Evolutionary conservation across 2,888 invertebrate genomes (phyloP).

Genomic region (Drosophila paracracens): DNA sequence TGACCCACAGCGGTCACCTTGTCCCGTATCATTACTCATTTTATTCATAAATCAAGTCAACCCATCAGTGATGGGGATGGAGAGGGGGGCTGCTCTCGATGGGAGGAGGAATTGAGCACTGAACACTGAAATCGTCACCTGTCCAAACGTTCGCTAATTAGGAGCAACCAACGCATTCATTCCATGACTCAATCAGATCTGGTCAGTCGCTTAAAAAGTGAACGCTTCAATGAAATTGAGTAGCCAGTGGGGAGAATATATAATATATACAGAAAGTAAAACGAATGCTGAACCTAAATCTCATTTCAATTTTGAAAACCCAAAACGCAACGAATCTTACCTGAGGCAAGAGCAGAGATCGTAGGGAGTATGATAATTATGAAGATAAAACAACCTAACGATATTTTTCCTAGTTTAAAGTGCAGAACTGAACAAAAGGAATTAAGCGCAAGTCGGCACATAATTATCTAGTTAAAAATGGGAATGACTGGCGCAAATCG

Average conservation of each 20-base stretch:
- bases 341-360: background rate
- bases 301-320: background rate
- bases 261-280: background rate
- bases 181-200: background rate
- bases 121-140: conserved; percentile 42
- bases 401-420: background rate
- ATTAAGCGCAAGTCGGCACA: too few species aligned
- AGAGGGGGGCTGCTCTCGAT: background rate
- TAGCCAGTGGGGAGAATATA: background rate
- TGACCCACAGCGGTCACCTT: conserved; percentile 39
- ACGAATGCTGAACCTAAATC: background rate
- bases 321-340: background rate
- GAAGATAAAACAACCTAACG: background rate
- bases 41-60: conserved; percentile 38
- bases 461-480: background rate
- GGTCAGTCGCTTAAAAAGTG: conserved; percentile 1
- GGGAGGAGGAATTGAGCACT: background rate
- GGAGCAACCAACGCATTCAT: conserved; percentile 40
- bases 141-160: conserved; percentile 57
- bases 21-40: conserved; percentile 32
- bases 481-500: background rate
- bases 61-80: conserved; percentile 38
- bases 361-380: background rate
- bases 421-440: too few species aligned
- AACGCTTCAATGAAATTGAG: background rate